Base-by-base conservation (phyloP, 2,797 vertebrate genomes). In the Tapera naevia region DNA sequence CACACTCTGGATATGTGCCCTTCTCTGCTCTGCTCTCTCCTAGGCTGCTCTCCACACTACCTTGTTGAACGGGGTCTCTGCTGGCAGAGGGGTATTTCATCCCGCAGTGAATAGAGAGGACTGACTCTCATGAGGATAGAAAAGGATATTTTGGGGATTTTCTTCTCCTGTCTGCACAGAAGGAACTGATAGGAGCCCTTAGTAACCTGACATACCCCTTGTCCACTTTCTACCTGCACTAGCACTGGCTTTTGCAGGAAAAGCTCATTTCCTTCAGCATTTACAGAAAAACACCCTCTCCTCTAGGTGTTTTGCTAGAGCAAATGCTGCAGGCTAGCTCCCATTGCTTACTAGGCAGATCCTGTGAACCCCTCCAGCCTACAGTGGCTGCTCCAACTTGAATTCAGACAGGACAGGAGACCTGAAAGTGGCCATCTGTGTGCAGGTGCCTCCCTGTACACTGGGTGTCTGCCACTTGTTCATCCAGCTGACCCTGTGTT, bases 401-500 rank as follows among this genome's bases (percentile, higher is more conserved):
- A 27, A 62, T 62, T 61, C 33, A 54, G 21, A 7, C 1, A 2
- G 30, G 28, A 48, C n/a, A 57, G 15, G 14, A 17, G 17, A 22
- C 13, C 23, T 82, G 28, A 57, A 28, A 35, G 11, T 6, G 23
- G 23, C 23, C 12, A 53, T 69, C 22, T 28, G 10, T 12, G 24
- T 53, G 32, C 28, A 33, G 39, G 13, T 17, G n/a, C 6, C 3
- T 7, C 7, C 4, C 2, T 1, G 21, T 0, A 0, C 48, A 71
- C 8, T 2, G 9, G 19, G 18, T 33, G 21, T 18, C 37, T 41
- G 45, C 17, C 32, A 5, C 33, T 65, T 74, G 25, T n/a, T 78
- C 13, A 70, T 27, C 33, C 30, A 75, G 45, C 16, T 0, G 1
- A 23, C 30, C n/a, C 33, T 17, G 3, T 10, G 9, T 71, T 81